Conservation (phyloP, 1,140 invertebrate species). For the Papilio xuthus region DNA sequence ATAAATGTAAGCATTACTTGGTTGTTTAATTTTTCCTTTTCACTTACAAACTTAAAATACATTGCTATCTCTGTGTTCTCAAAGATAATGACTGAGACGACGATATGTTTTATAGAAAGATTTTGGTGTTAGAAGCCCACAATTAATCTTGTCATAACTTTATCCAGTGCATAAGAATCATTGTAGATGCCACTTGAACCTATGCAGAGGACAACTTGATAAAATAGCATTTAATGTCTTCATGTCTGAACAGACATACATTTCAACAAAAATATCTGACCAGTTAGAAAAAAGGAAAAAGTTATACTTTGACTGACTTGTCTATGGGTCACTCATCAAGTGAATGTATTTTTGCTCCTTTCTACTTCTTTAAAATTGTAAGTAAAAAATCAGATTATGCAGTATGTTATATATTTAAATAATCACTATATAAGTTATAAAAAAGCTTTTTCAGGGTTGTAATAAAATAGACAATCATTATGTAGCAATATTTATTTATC, state of each 20-base stretch:
- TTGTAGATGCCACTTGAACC: too few relatives aligned
- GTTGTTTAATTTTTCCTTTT: conserved; percentile 30
- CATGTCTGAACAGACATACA: too few relatives aligned
- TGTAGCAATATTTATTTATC: conserved; percentile 7
- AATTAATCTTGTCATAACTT: background rate
- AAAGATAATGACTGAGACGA: too few relatives aligned
- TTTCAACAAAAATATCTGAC: background rate
- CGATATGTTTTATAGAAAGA: too few relatives aligned
- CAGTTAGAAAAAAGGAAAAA: background rate
- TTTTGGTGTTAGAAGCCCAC: too few relatives aligned
- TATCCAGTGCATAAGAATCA: too few relatives aligned
- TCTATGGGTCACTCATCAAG: too few relatives aligned
- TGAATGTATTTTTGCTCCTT: background rate
- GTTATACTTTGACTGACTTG: too few relatives aligned
- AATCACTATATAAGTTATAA: background rate
- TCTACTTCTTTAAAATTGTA: background rate
- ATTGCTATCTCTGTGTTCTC: too few relatives aligned
- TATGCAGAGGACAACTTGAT: too few relatives aligned
- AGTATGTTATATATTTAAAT: conserved; percentile 17
- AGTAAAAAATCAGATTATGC: background rate
- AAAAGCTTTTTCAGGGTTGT: background rate
- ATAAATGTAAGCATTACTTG: conserved; percentile 35
- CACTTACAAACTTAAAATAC: background rate
- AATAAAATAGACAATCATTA: background rate
- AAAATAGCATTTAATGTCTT: too few relatives aligned